These are phyloP conservation scores for Mythimna ferrago DNA, from an alignment of 2,888 invertebrate species.

Conservation along the genomic window DNA sequence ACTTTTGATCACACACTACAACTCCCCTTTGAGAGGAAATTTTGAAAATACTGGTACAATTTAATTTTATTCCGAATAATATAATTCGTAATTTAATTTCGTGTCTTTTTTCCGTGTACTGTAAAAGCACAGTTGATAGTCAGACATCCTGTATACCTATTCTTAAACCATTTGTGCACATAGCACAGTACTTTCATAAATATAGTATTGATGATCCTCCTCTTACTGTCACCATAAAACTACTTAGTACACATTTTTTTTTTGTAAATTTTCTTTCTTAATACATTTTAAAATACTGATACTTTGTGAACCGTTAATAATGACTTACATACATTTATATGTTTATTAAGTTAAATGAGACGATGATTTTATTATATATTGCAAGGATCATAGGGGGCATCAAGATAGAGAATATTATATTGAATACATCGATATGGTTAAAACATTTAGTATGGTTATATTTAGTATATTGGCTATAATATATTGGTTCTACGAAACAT, in stretches of 20 bases:
- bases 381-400: no score
- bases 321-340: background rate
- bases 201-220: no score
- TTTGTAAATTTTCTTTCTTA: no score
- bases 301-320: background rate
- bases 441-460: no score
- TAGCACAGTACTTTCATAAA: no score
- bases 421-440: no score
- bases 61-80: background rate
- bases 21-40: background rate
- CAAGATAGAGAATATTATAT: no score
- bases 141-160: background rate
- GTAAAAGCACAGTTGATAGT: background rate
- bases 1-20: background rate
- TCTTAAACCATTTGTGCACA: background rate
- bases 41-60: background rate
- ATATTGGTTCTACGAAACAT: background rate
- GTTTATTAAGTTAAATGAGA: no score
- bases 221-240: no score
- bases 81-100: background rate
- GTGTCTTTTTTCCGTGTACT: background rate
- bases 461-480: background rate
- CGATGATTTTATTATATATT: no score
- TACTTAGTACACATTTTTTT: no score
- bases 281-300: background rate